Base-by-base conservation (phyloP, 1,140 invertebrate species). In the Pteromalus puparum region DNA sequence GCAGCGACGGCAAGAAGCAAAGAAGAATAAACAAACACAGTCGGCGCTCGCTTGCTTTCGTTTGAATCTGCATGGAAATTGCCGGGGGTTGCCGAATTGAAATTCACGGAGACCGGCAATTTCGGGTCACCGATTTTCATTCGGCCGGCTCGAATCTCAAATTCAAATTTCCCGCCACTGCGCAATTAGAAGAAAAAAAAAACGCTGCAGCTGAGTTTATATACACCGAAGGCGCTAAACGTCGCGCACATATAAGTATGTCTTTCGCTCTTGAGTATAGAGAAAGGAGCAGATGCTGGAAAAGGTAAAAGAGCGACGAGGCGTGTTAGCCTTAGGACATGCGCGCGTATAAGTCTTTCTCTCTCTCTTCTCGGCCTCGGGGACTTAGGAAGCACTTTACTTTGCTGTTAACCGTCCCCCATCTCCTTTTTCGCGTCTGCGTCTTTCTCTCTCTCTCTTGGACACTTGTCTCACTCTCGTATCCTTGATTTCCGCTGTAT, bases 321-420 rank as follows among this genome's bases (percentile, higher is more conserved):
- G 87, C 89, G 80, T 90, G 89, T 90, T 88, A 91, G 88, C 84
- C 87, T 89, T 87, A 84, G 87, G 68, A 28, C 67, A 12, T 24
- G 7, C 67, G 67, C 67, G 67, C 72, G 65, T 85, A 34, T 34
- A 87, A 61, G 53, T 81, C 87, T 85, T 77, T 86, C 86, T 81
- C 87, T 85, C 30, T 34, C 30, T 34, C 4, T 34, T 34, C 78
- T 86, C 86, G 86, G 68, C 83, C 81, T 84, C 84, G 79, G 86
- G 87, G 87, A 88, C 90, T 91, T 88, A 87, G 88, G 85, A 88
- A 88, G 89, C 90, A 90, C 90, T 91, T 91, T 90, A 89, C 89
- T 88, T 87, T 86, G 82, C 85, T 86, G 88, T 90, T 90, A 88
- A 89, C 87, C 87, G 85, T 82, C 82, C 74, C 85, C 76, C 84